Percentiles rank a stretch among this genome's conserved stretches.
Evolutionary conservation across 92 coral and sea anemone genomes (phyloP).

Genomic region (Muricea muricata): DNA sequence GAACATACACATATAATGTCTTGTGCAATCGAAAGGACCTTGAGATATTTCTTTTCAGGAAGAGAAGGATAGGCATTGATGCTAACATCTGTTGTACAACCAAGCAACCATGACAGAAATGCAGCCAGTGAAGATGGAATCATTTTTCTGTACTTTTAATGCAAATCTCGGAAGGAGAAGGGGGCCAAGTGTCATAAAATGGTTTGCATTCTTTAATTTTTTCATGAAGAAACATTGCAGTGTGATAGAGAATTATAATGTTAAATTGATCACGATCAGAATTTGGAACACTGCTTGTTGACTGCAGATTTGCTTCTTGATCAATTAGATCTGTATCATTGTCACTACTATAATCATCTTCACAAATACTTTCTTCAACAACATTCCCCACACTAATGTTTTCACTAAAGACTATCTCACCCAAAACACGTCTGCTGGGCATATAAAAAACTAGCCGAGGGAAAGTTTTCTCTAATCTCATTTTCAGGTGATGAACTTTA

Average conservation of each 20-base stretch:
- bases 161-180: neutral
- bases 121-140: constrained; percentile 1
- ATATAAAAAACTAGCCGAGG: neutral
- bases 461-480: neutral
- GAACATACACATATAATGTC: constrained; percentile 27
- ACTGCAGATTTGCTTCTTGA: neutral
- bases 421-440: neutral
- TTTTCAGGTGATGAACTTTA: neutral
- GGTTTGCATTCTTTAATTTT: neutral
- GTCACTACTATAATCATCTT: neutral
- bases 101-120: constrained; percentile 27
- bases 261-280: neutral
- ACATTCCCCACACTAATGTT: neutral
- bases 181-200: constrained; percentile 22
- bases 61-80: neutral
- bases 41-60: constrained; percentile 5
- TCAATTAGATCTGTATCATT: neutral
- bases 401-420: constrained; percentile 11
- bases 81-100: constrained; percentile 10
- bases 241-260: neutral
- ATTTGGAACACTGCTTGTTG: neutral
- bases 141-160: constrained; percentile 2
- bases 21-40: constrained; percentile 7
- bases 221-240: constrained; percentile 15
- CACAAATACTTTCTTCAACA: neutral